These are phyloP conservation scores for Crotalus viridis DNA, from an alignment of 2,113 vertebrate genomes.

Conservation along the genomic window DNA sequence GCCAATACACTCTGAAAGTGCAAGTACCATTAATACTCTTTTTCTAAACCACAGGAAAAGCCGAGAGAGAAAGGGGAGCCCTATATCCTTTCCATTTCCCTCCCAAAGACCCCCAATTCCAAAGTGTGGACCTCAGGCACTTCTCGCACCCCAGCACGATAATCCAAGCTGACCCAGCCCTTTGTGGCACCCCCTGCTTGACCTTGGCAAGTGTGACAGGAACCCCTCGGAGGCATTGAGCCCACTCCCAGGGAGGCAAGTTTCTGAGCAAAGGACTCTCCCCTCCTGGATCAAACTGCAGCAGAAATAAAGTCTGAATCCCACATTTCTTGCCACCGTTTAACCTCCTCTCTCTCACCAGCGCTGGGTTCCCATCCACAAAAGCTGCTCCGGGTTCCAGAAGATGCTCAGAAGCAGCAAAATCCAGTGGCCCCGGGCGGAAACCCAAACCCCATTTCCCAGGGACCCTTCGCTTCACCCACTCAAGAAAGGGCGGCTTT, in stretches of 20 bases:
- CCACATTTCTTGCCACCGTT: constrained; percentile 2
- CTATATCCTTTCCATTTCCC: background rate
- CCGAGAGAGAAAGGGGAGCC: background rate
- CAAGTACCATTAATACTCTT: background rate
- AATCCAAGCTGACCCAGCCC: background rate
- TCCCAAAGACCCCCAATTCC: background rate
- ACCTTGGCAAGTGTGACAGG: accelerated
- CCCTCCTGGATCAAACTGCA: background rate
- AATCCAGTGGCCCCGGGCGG: background rate
- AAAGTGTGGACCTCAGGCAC: background rate
- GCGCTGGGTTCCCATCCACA: accelerated
- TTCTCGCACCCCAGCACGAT: background rate
- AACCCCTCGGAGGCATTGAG: background rate
- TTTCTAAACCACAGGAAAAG: background rate
- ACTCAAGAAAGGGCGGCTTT: constrained; percentile 7
- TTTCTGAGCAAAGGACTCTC: accelerated
- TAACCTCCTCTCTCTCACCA: background rate
- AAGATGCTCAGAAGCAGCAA: constrained; percentile 38
- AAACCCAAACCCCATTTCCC: background rate
- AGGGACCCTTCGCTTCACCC: background rate
- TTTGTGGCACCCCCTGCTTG: background rate
- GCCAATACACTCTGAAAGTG: background rate
- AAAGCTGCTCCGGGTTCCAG: accelerated
- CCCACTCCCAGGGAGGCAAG: accelerated
- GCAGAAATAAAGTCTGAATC: background rate